phyloP scores from a whole-genome alignment of 2,113 vertebrate genomes.

The Nematolebias whitei region DNA sequence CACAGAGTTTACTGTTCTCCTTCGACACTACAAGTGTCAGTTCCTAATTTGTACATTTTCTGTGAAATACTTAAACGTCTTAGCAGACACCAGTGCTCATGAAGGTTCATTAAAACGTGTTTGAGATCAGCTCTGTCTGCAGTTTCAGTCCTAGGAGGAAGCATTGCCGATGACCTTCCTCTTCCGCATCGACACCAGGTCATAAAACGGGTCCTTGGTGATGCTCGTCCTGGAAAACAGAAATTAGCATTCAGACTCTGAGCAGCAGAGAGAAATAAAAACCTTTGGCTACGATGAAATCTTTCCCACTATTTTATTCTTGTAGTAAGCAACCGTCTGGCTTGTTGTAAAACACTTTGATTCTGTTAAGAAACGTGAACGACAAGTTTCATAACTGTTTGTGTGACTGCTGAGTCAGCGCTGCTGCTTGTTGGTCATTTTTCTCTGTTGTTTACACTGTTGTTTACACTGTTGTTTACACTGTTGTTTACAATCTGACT shows the following conservation, averaged over 20 bases:
- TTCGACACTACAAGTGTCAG: neutral
- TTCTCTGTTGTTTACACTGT: no score
- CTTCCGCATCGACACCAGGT: constrained; percentile 87
- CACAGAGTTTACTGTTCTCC: neutral
- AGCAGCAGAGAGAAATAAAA: no score
- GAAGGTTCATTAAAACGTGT: neutral
- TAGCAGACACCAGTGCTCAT: neutral
- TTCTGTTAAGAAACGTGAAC: no score
- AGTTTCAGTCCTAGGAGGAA: constrained; percentile 15
- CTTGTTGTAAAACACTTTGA: no score
- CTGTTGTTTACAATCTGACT: no score
- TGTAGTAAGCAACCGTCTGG: no score
- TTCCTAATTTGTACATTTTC: constrained; percentile 5
- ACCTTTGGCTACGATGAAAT: no score
- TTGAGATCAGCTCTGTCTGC: neutral
- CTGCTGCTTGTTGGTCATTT: no score
- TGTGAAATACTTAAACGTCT: constrained; percentile 23
- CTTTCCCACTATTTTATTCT: no score
- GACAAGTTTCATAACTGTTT: no score
- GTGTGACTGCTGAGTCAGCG: no score
- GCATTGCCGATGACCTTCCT: constrained; percentile 82
- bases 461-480: no score
- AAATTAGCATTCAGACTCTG: neutral
- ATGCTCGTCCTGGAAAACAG: constrained; percentile 84
- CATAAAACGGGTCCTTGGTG: constrained; percentile 90